These are phyloP conservation scores for Cecropterus lyciades DNA, from an alignment of 1,140 invertebrate genomes.

Conservation along the genomic window DNA sequence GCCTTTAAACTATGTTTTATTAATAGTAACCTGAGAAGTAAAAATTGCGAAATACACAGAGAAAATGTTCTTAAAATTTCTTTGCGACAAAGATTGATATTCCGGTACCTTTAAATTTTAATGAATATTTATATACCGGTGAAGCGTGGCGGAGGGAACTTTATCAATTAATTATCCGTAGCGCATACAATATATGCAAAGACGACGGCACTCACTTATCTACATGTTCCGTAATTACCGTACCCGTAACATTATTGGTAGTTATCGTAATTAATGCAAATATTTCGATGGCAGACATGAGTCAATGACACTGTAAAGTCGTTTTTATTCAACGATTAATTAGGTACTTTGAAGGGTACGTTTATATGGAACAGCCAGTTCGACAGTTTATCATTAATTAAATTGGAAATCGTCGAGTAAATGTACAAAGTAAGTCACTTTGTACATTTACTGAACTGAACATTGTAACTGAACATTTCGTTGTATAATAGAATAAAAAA, in stretches of 20 bases:
- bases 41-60: conserved; percentile 22
- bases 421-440: no score
- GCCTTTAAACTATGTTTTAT: no score
- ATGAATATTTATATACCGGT: conserved; percentile 54
- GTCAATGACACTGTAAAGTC: neutral
- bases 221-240: neutral
- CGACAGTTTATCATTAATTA: neutral
- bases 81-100: conserved; percentile 26
- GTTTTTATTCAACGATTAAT: conserved; percentile 1
- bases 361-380: neutral
- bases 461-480: no score
- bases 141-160: conserved; percentile 45
- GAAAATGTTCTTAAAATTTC: conserved; percentile 1
- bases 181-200: conserved; percentile 43
- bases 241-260: conserved; percentile 3
- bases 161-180: conserved; percentile 54
- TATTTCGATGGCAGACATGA: neutral
- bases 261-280: conserved; percentile 2
- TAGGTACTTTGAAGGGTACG: neutral
- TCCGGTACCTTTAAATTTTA: conserved; percentile 38
- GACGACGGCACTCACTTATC: conserved; percentile 13
- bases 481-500: no score
- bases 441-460: no score
- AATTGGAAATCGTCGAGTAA: no score
- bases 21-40: neutral